Evolutionary conservation across 2,113 vertebrate genomes (phyloP), one percentile per base, ranked within the genome.

Genomic region (Cyanocitta stelleri): DNA sequence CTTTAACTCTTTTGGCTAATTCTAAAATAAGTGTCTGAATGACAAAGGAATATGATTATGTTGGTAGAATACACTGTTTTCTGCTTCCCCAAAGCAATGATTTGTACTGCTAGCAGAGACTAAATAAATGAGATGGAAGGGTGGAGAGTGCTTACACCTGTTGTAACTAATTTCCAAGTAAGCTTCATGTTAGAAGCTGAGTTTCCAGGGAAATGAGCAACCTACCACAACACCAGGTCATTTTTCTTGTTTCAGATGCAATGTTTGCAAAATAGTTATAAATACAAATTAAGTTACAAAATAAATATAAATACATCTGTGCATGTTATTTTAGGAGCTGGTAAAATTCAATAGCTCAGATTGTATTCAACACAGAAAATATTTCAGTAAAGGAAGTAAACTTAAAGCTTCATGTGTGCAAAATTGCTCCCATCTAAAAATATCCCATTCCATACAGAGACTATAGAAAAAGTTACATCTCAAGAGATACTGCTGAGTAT

Each of bases 81-180:
- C 95, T 78, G 37, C 97, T 98, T 98, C 44, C 68, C 93, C 90
- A 92, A 94, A 97, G 77, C 80, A 95, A 79, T 71, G 39, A 85
- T 96, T 77, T 87, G 78, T 59, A 67, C 43, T 61, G 24, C 69
- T 89, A 93, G 55, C 59, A 95, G 93, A 93, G 59, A 91, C 92
- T 96, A 95, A 97, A 97, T 95, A 96, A 98, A 97, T 95, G 96
- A 96, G 94, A 94, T 83, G 37, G 71, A 97, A 96, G 77, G 80
- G 95, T 55, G 85, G 61, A 96, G 61, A 94, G 73, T 87, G 58
- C 76, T 85, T 92, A 96, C 83, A 97, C 92, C 94, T 97, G 75
- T 88, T 96, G 54, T 78, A 93, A 94, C 63, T 83, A 83, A 95
- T 96, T 96, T 95, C 92, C 62, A 92, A 83, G 56, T 37, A 61